phyloP scores from a whole-genome alignment of 2,888 invertebrate genomes.

The Ceraclea dissimilis region DNA sequence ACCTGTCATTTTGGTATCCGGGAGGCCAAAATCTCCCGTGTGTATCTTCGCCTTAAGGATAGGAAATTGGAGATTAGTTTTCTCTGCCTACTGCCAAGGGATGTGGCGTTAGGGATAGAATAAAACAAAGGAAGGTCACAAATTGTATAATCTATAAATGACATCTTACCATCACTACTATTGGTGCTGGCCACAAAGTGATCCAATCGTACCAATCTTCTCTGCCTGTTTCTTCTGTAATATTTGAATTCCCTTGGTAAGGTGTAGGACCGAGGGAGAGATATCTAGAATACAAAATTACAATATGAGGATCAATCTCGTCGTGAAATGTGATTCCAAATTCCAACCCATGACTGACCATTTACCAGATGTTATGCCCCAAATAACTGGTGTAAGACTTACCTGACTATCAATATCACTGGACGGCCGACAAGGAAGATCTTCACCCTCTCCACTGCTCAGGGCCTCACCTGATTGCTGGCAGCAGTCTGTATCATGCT shows the following conservation, averaged over 20 bases:
- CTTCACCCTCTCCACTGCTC: constrained; percentile 22
- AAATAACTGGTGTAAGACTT: neutral
- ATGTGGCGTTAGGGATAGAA: too few relatives aligned
- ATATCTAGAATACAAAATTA: constrained; percentile 50
- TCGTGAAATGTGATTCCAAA: too few relatives aligned
- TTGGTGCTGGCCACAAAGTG: constrained; percentile 74
- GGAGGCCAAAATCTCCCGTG: too few relatives aligned
- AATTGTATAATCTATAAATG: too few relatives aligned
- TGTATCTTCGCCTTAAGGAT: too few relatives aligned
- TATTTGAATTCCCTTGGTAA: constrained; percentile 80
- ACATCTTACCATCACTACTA: constrained; percentile 66
- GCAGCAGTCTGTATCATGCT: constrained; percentile 22
- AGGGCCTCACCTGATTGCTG: constrained; percentile 23
- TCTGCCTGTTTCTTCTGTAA: constrained; percentile 52
- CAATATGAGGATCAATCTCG: too few relatives aligned
- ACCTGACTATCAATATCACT: constrained; percentile 75
- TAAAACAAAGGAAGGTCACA: too few relatives aligned
- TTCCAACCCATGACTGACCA: too few relatives aligned
- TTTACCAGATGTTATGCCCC: too few relatives aligned
- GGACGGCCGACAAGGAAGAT: constrained; percentile 46
- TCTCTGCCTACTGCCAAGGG: too few relatives aligned
- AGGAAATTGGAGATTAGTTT: too few relatives aligned
- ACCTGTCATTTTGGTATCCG: too few relatives aligned
- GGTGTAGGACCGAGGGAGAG: constrained; percentile 77
- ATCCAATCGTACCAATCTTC: constrained; percentile 54